Conservation (phyloP, 2,113 vertebrate genomes). For the Charadrius vociferus region DNA sequence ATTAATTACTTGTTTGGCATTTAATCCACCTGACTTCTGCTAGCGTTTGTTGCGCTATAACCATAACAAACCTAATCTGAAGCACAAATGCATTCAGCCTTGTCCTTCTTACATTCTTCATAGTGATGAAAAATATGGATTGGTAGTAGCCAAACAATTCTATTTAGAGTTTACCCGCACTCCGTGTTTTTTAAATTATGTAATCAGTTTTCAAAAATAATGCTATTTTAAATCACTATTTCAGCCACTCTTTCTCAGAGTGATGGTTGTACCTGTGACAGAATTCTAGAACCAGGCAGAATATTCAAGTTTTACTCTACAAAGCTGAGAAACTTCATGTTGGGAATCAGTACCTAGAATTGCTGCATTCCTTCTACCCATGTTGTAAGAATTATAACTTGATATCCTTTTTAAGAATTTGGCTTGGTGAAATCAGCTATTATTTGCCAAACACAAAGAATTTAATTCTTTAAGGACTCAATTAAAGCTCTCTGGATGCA, state of each 20-base stretch:
- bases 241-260: not conserved
- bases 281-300: not conserved
- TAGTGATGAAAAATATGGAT: not conserved
- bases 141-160: not conserved
- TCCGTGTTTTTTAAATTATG: not conserved
- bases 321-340: not conserved
- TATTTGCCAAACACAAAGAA: not conserved
- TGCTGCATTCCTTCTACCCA: not conserved
- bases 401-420: not conserved
- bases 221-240: not conserved
- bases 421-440: not conserved
- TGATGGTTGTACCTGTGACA: not conserved
- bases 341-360: not conserved
- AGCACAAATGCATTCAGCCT: not conserved
- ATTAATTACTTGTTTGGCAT: not conserved
- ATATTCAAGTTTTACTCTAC: not conserved
- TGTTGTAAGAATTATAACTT: not conserved
- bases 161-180: not conserved
- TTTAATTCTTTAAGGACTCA: not conserved
- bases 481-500: slow-evolving; percentile 58
- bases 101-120: not conserved
- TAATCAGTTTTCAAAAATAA: not conserved
- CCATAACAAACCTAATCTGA: not conserved
- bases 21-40: not conserved
- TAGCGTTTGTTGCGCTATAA: not conserved